Conservation (phyloP, 2,888 invertebrate genomes). For the Lydus trimaculatus region DNA sequence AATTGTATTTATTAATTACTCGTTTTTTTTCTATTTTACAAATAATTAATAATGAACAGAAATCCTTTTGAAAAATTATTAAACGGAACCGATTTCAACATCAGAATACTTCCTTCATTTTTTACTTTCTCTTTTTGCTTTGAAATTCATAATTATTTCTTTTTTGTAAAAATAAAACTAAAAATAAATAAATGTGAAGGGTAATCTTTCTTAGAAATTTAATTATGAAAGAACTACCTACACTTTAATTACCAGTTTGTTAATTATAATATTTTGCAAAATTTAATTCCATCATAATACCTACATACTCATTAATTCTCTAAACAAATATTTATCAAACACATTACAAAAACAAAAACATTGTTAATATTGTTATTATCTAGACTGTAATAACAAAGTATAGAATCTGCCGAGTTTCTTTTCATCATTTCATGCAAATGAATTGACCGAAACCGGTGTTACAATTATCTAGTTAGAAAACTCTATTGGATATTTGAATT, state of each 20-base stretch:
- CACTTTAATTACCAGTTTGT: neutral
- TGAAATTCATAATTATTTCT: neutral
- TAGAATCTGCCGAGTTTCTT: too few relatives aligned
- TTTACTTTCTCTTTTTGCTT: conserved; percentile 9
- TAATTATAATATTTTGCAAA: neutral
- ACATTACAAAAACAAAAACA: too few relatives aligned
- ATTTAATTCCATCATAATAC: neutral
- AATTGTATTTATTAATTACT: neutral
- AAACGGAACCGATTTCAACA: neutral
- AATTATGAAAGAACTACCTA: neutral
- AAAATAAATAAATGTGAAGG: neutral
- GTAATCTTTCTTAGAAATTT: conserved; percentile 1
- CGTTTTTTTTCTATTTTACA: neutral
- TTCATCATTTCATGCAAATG: too few relatives aligned
- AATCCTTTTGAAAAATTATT: neutral
- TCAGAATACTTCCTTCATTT: neutral
- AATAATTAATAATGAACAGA: neutral
- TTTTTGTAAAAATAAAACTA: too few relatives aligned
- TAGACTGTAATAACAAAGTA: too few relatives aligned
- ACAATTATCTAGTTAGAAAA: neutral
- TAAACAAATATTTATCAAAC: neutral
- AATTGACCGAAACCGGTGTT: too few relatives aligned
- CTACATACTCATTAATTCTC: neutral
- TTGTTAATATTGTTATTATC: too few relatives aligned
- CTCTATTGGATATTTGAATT: neutral